A percentile compares a stretch with the other conserved stretches of the same genome.
Conservation (phyloP, 2,797 vertebrate species). For the Malurus splendens region DNA sequence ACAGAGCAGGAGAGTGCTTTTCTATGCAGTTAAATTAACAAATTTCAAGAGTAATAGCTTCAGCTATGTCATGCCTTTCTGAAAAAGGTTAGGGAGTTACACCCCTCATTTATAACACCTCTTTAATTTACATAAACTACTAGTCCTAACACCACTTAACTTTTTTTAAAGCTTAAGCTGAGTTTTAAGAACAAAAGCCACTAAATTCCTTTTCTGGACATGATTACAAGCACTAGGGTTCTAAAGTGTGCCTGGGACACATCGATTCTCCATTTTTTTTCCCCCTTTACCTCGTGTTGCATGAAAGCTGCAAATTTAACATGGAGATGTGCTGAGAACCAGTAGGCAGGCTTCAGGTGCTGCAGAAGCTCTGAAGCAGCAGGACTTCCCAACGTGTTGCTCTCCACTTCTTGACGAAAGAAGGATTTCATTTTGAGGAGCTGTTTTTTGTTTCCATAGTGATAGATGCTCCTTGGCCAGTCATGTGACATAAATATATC, state of each 20-base stretch:
- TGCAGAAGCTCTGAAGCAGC: conserved; percentile 89
- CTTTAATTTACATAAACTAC: not conserved
- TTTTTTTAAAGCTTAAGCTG: not conserved
- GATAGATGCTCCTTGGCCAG: conserved; percentile 93
- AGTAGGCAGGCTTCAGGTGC: conserved; percentile 89
- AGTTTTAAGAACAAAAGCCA: not conserved
- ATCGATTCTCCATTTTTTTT: not conserved
- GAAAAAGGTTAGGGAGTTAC: not conserved
- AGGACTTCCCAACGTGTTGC: conserved; percentile 87
- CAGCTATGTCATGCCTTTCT: not conserved
- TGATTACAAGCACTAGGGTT: not conserved
- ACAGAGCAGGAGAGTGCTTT: not conserved
- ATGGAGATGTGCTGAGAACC: conserved; percentile 97
- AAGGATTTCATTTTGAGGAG: conserved; percentile 89
- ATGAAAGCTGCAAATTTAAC: conserved; percentile 95
- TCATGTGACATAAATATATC: conserved; percentile 96
- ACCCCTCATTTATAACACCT: not conserved
- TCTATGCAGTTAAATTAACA: not conserved
- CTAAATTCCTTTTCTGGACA: not conserved
- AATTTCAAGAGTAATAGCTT: not conserved
- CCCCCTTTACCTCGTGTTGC: conserved; percentile 83
- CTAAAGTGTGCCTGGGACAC: not conserved
- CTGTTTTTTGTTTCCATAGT: conserved; percentile 87
- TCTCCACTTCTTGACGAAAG: conserved; percentile 90
- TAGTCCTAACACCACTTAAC: not conserved